Evolutionary conservation across 2,888 invertebrate species (phyloP), one percentile per base, ranked within the genome.

Genomic region (Auanema sp.): DNA sequence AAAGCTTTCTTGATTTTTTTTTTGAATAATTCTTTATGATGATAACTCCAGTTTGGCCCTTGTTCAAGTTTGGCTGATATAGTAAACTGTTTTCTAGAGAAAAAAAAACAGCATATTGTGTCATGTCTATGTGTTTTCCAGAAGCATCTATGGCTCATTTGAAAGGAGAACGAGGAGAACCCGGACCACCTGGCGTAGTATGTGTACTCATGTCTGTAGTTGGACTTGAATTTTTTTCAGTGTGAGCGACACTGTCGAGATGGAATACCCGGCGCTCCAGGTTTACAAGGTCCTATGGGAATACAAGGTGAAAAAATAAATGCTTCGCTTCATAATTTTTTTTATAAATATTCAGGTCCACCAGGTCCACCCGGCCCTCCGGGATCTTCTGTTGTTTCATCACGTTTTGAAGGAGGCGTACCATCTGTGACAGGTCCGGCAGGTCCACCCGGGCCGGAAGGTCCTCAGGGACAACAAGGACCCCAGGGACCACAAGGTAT

Each of bases 241-340:
- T 76, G 72, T 60, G 68, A 65, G 10, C 69, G 69, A 62, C 61
- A 71, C 11, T 75, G 75, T 42, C 60, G 64, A 40, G 71, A 68
- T n/a, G 76, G 76, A 49, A 47, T 66, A 1, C 68, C 69, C 10
- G 79, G 79, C 18, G 68, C 72, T 24, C 64, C 64, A 18, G 78
- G 75, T 60, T 16, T 61, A 21, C 66, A 66, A 6, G 78, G 79
- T 18, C 72, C 75, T 58, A 76, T 71, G n/a, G 79, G 71, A 57
- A 58, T 63, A 40, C 47, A 63, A 4, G 69, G 68, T 60, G 3
- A 5, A 3, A 47, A 16, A 23, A 52, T 40, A 16, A 47, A 11
- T 51, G 33, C 24, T n/a, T n/a, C 18, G 16, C 24, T 14, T 58
- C 18, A 40, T 21, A 23, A 52, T 40, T n/a, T 21, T 4, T 12